Evolutionary conservation across 2,797 vertebrate genomes (phyloP).

Genomic region (Sebastiscus tertius): DNA sequence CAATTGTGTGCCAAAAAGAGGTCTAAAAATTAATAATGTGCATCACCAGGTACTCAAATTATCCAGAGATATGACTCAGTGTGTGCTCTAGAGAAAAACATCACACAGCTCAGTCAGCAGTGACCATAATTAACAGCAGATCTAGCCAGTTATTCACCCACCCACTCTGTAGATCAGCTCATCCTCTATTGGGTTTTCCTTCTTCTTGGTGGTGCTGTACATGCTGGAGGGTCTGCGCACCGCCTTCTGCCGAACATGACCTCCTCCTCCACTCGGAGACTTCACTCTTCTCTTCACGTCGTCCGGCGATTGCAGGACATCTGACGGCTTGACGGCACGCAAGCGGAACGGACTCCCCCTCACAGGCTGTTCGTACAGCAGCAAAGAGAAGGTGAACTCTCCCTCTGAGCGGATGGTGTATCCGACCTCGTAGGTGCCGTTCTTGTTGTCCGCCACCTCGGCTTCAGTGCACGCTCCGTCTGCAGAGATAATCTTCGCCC

Average conservation of each 20-base stretch:
- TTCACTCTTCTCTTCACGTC: slow-evolving; percentile 95
- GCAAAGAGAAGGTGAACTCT: slow-evolving; percentile 87
- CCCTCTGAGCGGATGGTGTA: slow-evolving; percentile 90
- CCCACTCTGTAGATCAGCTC: slow-evolving; percentile 96
- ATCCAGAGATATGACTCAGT: neutral
- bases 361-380: slow-evolving; percentile 91
- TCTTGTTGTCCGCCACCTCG: slow-evolving; percentile 94
- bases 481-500: slow-evolving; percentile 82
- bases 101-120: neutral
- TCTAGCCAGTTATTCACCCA: slow-evolving; percentile 64
- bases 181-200: slow-evolving; percentile 97
- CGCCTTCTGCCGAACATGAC: slow-evolving; percentile 94
- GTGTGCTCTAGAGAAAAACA: neutral
- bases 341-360: slow-evolving; percentile 90
- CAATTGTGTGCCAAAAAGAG: neutral
- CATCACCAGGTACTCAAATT: neutral
- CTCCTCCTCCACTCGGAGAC: slow-evolving; percentile 91
- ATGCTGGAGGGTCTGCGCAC: slow-evolving; percentile 95
- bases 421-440: slow-evolving; percentile 93
- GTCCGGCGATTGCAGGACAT: slow-evolving; percentile 90
- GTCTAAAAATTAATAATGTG: neutral
- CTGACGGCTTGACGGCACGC: slow-evolving; percentile 87
- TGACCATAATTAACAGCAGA: neutral
- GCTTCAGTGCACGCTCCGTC: slow-evolving; percentile 82
- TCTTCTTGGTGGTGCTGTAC: slow-evolving; percentile 96